A percentile compares a stretch with the other conserved stretches of the same genome.
Evolutionary conservation across 2,113 vertebrate genomes (phyloP).

Genomic region (Bolborhynchus lineola): DNA sequence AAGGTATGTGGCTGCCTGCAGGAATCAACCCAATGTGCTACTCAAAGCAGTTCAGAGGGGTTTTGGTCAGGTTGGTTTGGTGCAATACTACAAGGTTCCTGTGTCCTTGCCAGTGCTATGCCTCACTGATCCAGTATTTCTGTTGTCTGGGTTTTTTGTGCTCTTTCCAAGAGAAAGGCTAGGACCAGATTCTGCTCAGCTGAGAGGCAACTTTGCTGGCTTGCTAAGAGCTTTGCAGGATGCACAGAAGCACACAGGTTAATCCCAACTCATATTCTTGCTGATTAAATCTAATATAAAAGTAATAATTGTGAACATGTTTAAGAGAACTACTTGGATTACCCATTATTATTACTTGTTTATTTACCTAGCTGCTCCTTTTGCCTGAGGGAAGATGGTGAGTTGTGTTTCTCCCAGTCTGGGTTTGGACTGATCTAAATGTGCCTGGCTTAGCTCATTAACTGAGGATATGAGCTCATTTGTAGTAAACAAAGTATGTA

Average conservation of each 20-base stretch:
- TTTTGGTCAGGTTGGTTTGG: not conserved
- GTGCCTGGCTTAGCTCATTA: not conserved
- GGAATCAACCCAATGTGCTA: not conserved
- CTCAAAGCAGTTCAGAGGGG: not conserved
- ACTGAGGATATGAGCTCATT: not conserved
- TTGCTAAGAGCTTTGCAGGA: not conserved
- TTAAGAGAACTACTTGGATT: not conserved
- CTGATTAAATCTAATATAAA: not conserved
- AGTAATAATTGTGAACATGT: not conserved
- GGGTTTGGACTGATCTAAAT: not conserved
- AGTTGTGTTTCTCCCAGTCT: not conserved
- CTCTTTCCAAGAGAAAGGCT: not conserved
- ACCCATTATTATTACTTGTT: not conserved
- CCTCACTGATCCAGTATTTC: not conserved
- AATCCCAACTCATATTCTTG: not conserved
- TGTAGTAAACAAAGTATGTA: not conserved
- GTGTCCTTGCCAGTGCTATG: not conserved
- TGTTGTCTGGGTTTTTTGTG: not conserved
- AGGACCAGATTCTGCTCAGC: not conserved
- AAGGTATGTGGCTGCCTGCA: not conserved
- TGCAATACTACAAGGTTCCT: not conserved
- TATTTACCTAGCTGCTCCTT: not conserved
- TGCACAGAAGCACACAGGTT: not conserved
- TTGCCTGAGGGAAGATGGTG: not conserved
- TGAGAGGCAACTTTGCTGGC: not conserved